These are phyloP conservation scores for Strix aluco DNA, from an alignment of 2,113 vertebrate species.

Conservation along the genomic window DNA sequence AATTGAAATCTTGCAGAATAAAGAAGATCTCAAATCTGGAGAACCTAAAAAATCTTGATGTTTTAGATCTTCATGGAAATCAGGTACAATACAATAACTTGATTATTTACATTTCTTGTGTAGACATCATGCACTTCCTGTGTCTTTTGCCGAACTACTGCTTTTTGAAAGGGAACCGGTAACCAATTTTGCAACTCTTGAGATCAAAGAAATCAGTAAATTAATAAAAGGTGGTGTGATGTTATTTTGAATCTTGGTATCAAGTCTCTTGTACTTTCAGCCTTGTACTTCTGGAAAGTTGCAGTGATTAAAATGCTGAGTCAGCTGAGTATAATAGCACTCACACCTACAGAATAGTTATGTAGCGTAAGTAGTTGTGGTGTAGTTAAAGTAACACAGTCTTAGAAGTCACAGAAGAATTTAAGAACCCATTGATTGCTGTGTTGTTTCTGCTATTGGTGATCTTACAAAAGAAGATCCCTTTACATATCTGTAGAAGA, in stretches of 20 bases:
- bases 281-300: background rate
- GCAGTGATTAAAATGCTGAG: background rate
- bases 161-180: background rate
- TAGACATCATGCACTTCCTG: background rate
- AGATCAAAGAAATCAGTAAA: background rate
- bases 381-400: background rate
- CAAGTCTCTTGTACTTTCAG: background rate
- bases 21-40: conserved; percentile 87
- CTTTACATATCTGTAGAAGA: background rate
- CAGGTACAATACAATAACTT: conserved; percentile 79
- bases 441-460: background rate
- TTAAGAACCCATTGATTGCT: background rate
- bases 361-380: background rate
- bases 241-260: background rate
- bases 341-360: background rate
- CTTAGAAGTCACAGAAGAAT: background rate
- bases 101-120: background rate
- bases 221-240: background rate
- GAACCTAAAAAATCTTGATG: conserved; percentile 84
- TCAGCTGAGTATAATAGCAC: background rate
- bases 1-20: conserved; percentile 80
- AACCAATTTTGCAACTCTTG: background rate
- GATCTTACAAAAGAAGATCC: background rate
- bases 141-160: background rate
- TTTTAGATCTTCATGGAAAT: conserved; percentile 95